Conservation (phyloP, 2,888 invertebrate genomes). For the Stenchaetothrips biformis region DNA sequence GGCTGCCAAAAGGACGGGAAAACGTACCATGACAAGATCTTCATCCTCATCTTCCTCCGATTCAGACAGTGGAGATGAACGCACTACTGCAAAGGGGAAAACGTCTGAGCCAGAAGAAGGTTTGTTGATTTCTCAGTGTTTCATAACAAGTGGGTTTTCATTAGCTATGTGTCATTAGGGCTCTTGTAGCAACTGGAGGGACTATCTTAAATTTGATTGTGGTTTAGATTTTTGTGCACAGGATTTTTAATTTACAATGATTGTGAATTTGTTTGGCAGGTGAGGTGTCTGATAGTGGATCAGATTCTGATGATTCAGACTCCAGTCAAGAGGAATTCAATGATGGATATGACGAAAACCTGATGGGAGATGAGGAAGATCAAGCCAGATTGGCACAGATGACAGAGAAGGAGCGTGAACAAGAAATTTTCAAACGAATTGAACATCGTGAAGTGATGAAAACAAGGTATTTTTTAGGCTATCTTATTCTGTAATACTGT, state of each 20-base stretch:
- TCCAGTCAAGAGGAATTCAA: constrained; percentile 82
- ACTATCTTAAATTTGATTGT: background rate
- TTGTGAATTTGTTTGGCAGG: constrained; percentile 48
- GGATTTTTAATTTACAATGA: constrained; percentile 23
- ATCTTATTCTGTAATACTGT: background rate
- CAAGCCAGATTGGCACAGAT: constrained; percentile 80
- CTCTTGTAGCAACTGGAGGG: background rate
- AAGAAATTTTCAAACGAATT: constrained; percentile 93
- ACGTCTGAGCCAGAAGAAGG: constrained; percentile 71
- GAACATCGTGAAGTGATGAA: constrained; percentile 91
- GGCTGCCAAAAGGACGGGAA: constrained; percentile 46
- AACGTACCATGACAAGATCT: constrained; percentile 40
- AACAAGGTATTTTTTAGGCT: constrained; percentile 57
- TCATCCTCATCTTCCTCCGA: constrained; percentile 48
- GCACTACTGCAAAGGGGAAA: constrained; percentile 35
- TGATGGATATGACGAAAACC: constrained; percentile 93
- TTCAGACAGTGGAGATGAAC: constrained; percentile 50
- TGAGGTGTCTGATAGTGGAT: constrained; percentile 72
- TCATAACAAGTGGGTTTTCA: constrained; percentile 11
- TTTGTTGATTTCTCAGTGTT: constrained; percentile 39
- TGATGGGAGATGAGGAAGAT: constrained; percentile 96
- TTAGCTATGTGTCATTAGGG: background rate
- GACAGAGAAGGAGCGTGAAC: constrained; percentile 95
- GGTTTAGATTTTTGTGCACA: background rate
- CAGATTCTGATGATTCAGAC: constrained; percentile 57